Evolutionary conservation across 2,797 vertebrate species (phyloP), one percentile per base, ranked within the genome.

Genomic region (Hydrocynus forskahlii): DNA sequence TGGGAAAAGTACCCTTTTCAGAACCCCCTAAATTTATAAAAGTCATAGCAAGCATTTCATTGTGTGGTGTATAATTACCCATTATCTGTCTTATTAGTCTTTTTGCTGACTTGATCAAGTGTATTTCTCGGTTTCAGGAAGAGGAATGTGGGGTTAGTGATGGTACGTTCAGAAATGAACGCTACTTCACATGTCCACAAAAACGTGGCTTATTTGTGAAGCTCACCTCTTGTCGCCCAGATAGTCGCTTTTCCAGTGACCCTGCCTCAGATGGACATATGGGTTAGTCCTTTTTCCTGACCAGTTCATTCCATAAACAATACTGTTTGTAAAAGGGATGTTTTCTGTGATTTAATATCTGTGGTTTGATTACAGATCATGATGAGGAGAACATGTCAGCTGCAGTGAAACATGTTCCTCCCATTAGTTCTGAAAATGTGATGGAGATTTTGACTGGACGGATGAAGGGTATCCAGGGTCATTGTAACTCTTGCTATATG

Each of bases 401-500:
- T 21, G 82, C 6, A 35, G 23, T 43, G 23, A 92, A 92, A 9
- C 91, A 88, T 4, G 85, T 92, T 19, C 95, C 94, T 25, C 96
- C 96, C 0, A 83, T 96, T 83, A 87, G 76, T 63, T 81, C 92
- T 0, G 92, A 95, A 63, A 87, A 92, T 66, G 94, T 96, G 0
- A 83, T 88, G 23, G 80, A 35, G 13, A 72, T 94, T 64, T 87
- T 98, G 84, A 85, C 77, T 73, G 97, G 97, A 6, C 86, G 80
- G 16, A 97, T 96, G 96, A 96, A 86, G 76, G 97, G 97, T 2
- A 96, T 98, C 85, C 97, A 98, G 76, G 97, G 97, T 19, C 96
- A 97, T 85, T 96, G 94, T 52, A 98, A 98, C 92, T 98, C 97
- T 87, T 98, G 97, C 90, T 98, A 98, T 85, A 96, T 98, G 96